Evolutionary conservation across 2,797 vertebrate species (phyloP).

Genomic region (Australoheros facetus): DNA sequence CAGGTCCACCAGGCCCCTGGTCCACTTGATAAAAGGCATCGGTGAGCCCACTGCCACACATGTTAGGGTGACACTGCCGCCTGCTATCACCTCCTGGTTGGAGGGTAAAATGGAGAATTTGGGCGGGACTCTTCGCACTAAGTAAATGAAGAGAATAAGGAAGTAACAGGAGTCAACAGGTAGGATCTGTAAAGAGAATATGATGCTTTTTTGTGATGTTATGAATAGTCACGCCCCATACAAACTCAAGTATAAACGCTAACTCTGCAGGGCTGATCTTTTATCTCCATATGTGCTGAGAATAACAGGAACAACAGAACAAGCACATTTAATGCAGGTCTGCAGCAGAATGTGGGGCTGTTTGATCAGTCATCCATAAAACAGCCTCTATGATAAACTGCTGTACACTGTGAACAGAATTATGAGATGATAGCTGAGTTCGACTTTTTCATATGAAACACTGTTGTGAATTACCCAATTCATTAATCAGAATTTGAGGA

Average conservation of each 20-base stretch:
- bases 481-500: neutral
- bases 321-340: conserved; percentile 70
- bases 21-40: conserved; percentile 97
- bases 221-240: neutral
- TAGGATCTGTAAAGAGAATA: neutral
- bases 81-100: conserved; percentile 97
- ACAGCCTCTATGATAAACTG: conserved; percentile 1
- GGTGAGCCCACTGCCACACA: conserved; percentile 94
- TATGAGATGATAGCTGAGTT: conserved; percentile 38
- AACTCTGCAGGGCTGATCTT: conserved; percentile 32
- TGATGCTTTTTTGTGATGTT: neutral
- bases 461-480: conserved; percentile 5
- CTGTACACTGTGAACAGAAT: conserved; percentile 41
- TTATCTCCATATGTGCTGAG: conserved; percentile 56
- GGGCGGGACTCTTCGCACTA: conserved; percentile 91
- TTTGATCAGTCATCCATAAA: neutral
- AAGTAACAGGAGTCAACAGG: conserved; percentile 2
- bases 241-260: neutral
- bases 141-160: conserved; percentile 19
- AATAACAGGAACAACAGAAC: conserved; percentile 52
- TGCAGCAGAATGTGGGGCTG: conserved; percentile 61
- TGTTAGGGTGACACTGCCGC: conserved; percentile 94
- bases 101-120: conserved; percentile 93
- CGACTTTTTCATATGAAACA: conserved; percentile 25
- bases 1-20: conserved; percentile 87